phyloP scores from a whole-genome alignment of 2,888 invertebrate genomes.

The Mythimna lalbum region DNA sequence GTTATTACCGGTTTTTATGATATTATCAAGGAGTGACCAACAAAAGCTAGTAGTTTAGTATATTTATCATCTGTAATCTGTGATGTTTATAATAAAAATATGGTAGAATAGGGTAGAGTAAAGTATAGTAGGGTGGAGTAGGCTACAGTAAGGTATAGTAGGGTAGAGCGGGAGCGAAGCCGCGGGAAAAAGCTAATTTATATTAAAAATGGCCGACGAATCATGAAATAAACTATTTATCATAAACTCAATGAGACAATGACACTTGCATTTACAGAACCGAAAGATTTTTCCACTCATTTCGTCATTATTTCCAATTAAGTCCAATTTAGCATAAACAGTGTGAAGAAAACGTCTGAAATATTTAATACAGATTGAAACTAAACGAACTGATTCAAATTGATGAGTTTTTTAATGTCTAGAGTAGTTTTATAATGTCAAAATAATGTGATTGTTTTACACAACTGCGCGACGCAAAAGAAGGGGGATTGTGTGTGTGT shows the following conservation, averaged over 20 bases:
- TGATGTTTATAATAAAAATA: too few relatives aligned
- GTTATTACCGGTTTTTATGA: too few relatives aligned
- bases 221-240: not conserved
- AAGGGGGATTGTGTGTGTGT: too few relatives aligned
- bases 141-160: too few relatives aligned
- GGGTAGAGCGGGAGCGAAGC: too few relatives aligned
- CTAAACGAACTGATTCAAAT: slow-evolving; percentile 29
- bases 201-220: not conserved
- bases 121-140: too few relatives aligned
- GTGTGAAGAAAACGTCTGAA: slow-evolving; percentile 8
- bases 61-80: too few relatives aligned
- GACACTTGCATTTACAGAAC: not conserved
- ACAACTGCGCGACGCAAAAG: too few relatives aligned
- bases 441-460: slow-evolving; percentile 1
- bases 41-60: too few relatives aligned
- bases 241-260: not conserved
- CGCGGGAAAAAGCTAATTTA: too few relatives aligned
- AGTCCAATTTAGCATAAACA: slow-evolving; percentile 17
- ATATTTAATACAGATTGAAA: slow-evolving; percentile 32
- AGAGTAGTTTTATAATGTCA: not conserved
- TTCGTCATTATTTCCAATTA: slow-evolving; percentile 12
- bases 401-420: slow-evolving; percentile 14
- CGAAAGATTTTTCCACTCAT: not conserved
- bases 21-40: too few relatives aligned
- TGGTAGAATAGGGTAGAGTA: too few relatives aligned